Evolutionary conservation across 2,888 invertebrate genomes (phyloP), one percentile per base, ranked within the genome.

Genomic region (Chydorus sphaericus): DNA sequence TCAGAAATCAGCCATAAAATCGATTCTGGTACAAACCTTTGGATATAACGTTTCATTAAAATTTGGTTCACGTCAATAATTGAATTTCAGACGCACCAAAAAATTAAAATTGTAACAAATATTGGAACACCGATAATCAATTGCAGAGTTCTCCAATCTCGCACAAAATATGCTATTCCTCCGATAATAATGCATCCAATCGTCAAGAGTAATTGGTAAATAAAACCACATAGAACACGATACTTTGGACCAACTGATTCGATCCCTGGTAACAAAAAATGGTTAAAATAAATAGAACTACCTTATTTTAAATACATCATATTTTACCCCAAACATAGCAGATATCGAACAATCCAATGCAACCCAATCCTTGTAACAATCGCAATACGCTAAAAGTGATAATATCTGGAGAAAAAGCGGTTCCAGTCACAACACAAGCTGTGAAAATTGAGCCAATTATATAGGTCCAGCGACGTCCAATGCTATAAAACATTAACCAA

Each of bases 71-170:
- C n/a, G n/a, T n/a, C n/a, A n/a, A n/a, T n/a, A n/a, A n/a, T n/a
- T n/a, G n/a, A n/a, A n/a, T n/a, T n/a, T n/a, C n/a, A n/a, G n/a
- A n/a, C n/a, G 29, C 18, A 55, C 55, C 44, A 55, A 16, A 26
- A 55, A 29, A 31, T 31, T 8, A 36, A 11, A 26, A 48, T 18
- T 10, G 48, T 31, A 10, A 20, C 30, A 18, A 55, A 31, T n/a
- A 30, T 37, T 16, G 77, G 77, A 50, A 75, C 63, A 1, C 76
- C 75, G 26, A 77, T 68, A 7, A 72, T 69, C 51, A 77, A 64
- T 64, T 77, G 76, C 38, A 79, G 66, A 58, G 72, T 67, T 60
- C 74, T 68, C 78, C 78, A 78, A n/a, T 73, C 67, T 37, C 69
- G 65, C 16, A 74, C 66, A 26, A 71, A 65, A 63, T 72, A 74